Base-by-base conservation (phyloP, 2,113 vertebrate species). In the Phyllopteryx taeniolatus region DNA sequence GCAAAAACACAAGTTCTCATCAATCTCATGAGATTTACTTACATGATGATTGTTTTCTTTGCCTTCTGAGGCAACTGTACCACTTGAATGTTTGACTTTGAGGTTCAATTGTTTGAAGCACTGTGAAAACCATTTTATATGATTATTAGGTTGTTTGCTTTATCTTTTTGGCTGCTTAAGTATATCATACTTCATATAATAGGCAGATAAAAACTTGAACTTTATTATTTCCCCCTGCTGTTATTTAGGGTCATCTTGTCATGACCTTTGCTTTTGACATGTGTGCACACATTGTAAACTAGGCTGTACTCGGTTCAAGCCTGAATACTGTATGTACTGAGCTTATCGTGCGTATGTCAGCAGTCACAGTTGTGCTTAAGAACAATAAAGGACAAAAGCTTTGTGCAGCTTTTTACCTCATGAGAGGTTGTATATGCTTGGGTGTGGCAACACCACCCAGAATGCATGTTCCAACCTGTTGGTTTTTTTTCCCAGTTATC, bases 381-480 rank as follows among this genome's bases (percentile, higher is more conserved):
- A 47, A 49, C 64, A 75, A n/a, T 13, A 0, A 5, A 22, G 43
- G 64, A 66, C 4, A 33, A 44, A 64, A 42, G 43, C 22, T 74
- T 54, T 65, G 77, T 71, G 8, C 15, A 14, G 49, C 73, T 27
- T 57, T 35, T 9, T 15, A 47, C 43, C 64, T 64, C 42, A 68
- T 15, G 39, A 67, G 35, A 63, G 4, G 27, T 53, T 81, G 43
- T 39, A 49, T 47, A 49, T 64, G 70, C 67, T 61, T 65, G 80
- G 85, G 85, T 47, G 78, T 2, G 65, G 77, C 81, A 43, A 62
- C 77, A 61, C 72, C 77, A 75, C 70, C 68, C 39, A 63, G 31
- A 61, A 79, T 70, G 79, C 83, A 46, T 73, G 87, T 73, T 79
- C 46, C 74, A 72, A 86, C 87, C 68, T 83, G 86, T 83, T 79